These are phyloP conservation scores for Augiades crinisus DNA, from an alignment of 2,888 invertebrate genomes.

Conservation along the genomic window DNA sequence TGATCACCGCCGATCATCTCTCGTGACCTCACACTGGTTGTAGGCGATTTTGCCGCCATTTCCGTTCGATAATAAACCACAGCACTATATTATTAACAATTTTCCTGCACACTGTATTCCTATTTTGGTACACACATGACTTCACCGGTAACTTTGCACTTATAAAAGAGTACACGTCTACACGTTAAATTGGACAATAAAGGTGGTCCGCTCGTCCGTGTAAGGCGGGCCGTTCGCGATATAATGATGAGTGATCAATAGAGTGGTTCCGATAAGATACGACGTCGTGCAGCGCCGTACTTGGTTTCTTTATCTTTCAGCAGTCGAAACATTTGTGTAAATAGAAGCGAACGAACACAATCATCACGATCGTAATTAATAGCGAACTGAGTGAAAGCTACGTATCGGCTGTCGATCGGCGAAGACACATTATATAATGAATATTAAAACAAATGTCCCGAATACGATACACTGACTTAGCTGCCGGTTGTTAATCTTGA, in stretches of 20 bases:
- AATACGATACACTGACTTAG: constrained; percentile 54
- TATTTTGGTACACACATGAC: constrained; percentile 77
- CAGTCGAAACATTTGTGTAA: constrained; percentile 76
- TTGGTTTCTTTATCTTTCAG: constrained; percentile 76
- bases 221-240: constrained; percentile 74
- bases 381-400: constrained; percentile 74
- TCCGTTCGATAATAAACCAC: constrained; percentile 78
- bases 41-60: constrained; percentile 76
- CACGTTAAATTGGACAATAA: constrained; percentile 73
- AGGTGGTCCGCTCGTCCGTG: constrained; percentile 72
- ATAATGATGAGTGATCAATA: constrained; percentile 76
- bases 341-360: constrained; percentile 71
- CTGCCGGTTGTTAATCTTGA: constrained; percentile 45
- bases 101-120: constrained; percentile 76
- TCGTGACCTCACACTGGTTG: constrained; percentile 71
- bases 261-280: constrained; percentile 76
- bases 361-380: constrained; percentile 72
- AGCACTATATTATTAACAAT: constrained; percentile 76
- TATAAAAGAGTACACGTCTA: constrained; percentile 63
- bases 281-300: constrained; percentile 59
- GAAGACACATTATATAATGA: constrained; percentile 72
- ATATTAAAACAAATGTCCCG: constrained; percentile 72
- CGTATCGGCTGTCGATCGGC: constrained; percentile 54
- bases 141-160: constrained; percentile 76
- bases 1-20: constrained; percentile 74